Evolutionary conservation across 1,140 invertebrate species (phyloP), one percentile per base, ranked within the genome.

Genomic region (Cydia pomonella): DNA sequence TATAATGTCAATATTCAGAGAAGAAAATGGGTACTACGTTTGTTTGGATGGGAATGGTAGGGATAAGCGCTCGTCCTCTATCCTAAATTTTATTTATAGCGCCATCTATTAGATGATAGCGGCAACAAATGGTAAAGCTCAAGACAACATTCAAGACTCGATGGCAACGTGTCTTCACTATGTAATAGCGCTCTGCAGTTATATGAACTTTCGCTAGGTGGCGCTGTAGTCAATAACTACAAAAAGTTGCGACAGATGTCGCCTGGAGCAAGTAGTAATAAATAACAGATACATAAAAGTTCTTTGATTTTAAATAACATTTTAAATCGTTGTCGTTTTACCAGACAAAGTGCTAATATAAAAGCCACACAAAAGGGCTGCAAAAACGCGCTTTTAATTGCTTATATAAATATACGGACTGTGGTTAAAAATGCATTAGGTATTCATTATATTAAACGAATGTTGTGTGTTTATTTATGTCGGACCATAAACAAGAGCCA

Each of bases 161-260:
- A 18, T 2, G 25, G 33, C 13, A 33, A 16, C 27, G 27, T 69
- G 3, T 9, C n/a, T 53, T 53, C 18, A 6, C 18, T 59, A 59
- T 59, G 53, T 23, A 50, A 27, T 33, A 66, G 23, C 33, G 64
- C 64, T 33, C 16, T 18, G 64, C 64, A 33, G 64, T 69, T 69
- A 1, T 18, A 3, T 69, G 1, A 29, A 69, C 7, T 18, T 18
- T 33, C 29, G n/a, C 27, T 69, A 41, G 64, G 18, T 41, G 64
- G 64, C 64, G n/a, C 64, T 18, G 18, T 59, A 59, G 53, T 59
- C 21, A 23, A 59, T 10, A 6, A 4, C 9, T 59, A n/a, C 53
- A 10, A 4, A 23, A 9, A 0, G 2, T 3, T 2, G 21, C 21
- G 21, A 59, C 23, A 59, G 53, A 59, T 59, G 53, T 23, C 53